Evolutionary conservation across 2,113 vertebrate genomes (phyloP).

Genomic region (Poecile atricapillus): DNA sequence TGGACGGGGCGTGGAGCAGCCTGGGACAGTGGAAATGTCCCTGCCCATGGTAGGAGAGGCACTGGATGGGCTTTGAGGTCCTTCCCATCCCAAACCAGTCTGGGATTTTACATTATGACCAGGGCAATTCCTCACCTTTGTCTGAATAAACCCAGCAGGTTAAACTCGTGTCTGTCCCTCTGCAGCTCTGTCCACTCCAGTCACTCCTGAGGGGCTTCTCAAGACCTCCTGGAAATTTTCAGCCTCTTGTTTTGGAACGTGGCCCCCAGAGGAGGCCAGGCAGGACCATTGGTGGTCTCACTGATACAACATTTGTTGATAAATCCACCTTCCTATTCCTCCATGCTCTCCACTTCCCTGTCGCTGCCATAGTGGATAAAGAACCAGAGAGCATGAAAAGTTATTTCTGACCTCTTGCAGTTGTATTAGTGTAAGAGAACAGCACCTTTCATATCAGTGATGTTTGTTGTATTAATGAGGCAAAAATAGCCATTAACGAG

Average conservation of each 20-base stretch:
- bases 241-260: background rate
- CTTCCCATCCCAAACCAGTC: too few relatives aligned
- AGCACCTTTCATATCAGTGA: slow-evolving; percentile 13
- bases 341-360: background rate
- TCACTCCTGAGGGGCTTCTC: rapidly evolving
- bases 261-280: background rate
- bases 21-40: background rate
- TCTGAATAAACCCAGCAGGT: background rate
- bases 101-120: background rate
- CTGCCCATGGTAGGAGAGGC: background rate
- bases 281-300: background rate
- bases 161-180: background rate
- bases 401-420: background rate
- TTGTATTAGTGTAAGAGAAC: background rate
- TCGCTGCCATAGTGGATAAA: background rate
- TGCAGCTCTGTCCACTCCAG: background rate
- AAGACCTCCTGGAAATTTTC: background rate
- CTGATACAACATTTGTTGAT: rapidly evolving
- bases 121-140: background rate
- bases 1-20: background rate
- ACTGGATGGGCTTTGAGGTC: rapidly evolving
- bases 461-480: slow-evolving; percentile 64
- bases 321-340: background rate
- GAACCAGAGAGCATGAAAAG: background rate
- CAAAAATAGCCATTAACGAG: slow-evolving; percentile 53